Percentiles rank a stretch among this genome's conserved stretches.
Evolutionary conservation across 2,113 vertebrate species (phyloP).

Genomic region (Corythaixoides concolor): DNA sequence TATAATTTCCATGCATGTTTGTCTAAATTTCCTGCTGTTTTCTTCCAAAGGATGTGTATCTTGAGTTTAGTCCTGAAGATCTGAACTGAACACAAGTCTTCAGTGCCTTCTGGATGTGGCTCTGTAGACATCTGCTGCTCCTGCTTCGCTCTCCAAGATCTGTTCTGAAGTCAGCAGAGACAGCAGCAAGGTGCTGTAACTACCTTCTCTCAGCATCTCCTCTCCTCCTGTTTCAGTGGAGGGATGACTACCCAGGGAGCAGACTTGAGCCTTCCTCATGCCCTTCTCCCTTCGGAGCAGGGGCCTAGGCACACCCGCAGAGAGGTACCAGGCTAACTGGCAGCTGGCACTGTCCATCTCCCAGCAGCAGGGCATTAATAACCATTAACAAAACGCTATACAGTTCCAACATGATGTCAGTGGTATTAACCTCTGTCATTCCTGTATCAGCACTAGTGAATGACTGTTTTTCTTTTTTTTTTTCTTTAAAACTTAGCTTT

Average conservation of each 20-base stretch:
- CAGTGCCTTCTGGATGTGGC: rapidly evolving
- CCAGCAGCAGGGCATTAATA: slow-evolving; percentile 56
- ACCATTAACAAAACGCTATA: slow-evolving; percentile 52
- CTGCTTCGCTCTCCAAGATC: not conserved
- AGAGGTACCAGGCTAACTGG: not conserved
- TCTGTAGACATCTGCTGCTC: not conserved
- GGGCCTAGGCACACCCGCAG: not conserved
- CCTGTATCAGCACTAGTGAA: not conserved
- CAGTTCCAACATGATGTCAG: slow-evolving; percentile 56
- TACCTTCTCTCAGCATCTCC: not conserved
- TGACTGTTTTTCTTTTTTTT: not conserved
- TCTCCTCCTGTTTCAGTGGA: not conserved
- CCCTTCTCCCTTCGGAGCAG: not conserved
- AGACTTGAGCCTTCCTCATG: not conserved
- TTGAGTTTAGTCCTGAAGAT: not conserved
- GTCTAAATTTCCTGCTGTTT: not conserved
- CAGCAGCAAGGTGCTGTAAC: not conserved
- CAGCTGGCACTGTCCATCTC: slow-evolving; percentile 64
- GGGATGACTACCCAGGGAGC: not conserved
- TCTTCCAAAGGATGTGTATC: not conserved
- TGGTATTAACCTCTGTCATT: slow-evolving; percentile 49
- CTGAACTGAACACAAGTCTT: not conserved
- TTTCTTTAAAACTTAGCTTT: not conserved
- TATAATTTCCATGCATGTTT: not conserved
- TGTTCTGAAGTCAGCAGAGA: not conserved